Conservation (phyloP, 2,797 vertebrate genomes). For the Manis pentadactyla region DNA sequence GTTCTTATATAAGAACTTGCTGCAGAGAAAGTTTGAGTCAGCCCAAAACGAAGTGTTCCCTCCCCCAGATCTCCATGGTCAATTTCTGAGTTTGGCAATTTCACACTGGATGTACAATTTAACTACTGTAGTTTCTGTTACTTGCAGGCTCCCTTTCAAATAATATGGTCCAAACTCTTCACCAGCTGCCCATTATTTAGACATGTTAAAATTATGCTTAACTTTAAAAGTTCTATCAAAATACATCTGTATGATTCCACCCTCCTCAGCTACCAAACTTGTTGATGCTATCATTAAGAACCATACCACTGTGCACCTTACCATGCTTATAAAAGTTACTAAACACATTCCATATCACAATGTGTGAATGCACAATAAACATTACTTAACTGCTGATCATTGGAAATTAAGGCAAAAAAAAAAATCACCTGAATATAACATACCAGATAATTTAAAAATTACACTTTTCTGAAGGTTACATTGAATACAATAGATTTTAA, state of each 20-base stretch:
- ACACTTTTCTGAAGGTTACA: background rate
- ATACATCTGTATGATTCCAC: background rate
- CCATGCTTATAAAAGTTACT: background rate
- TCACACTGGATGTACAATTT: background rate
- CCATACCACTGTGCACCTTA: background rate
- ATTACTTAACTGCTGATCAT: background rate
- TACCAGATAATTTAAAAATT: background rate
- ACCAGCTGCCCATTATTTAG: background rate
- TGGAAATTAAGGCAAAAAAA: slow-evolving; percentile 10
- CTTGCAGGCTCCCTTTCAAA: background rate
- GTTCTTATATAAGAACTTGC: background rate
- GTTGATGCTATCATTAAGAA: background rate
- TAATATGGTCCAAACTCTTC: background rate
- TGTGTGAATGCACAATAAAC: background rate
- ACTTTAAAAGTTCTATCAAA: background rate
- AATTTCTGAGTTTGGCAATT: background rate
- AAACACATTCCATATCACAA: background rate
- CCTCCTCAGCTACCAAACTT: background rate
- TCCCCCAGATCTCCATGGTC: background rate
- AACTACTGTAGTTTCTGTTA: background rate
- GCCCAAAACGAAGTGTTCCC: background rate
- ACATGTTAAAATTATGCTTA: background rate
- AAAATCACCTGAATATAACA: background rate
- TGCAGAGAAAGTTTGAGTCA: background rate
- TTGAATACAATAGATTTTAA: background rate